Evolutionary conservation across 2,888 invertebrate species (phyloP).

Genomic region (Zonitis immaculata): DNA sequence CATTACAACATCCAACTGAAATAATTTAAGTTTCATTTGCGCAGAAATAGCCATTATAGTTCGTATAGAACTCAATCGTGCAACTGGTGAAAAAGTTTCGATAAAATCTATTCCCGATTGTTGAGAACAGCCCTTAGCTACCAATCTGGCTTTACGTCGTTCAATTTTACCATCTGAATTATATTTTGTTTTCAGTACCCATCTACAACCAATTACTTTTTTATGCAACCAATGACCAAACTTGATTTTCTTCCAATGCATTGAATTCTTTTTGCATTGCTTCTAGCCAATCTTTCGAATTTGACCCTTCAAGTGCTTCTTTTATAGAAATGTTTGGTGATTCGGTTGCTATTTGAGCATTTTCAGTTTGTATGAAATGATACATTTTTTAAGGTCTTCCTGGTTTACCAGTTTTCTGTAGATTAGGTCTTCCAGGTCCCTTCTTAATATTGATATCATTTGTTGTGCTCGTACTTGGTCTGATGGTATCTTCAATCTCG

Average conservation of each 20-base stretch:
- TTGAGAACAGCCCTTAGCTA: slow-evolving; percentile 32
- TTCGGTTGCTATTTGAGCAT: neutral
- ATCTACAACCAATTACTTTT: slow-evolving; percentile 22
- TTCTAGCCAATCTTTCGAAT: slow-evolving; percentile 15
- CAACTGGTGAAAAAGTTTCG: slow-evolving; percentile 33
- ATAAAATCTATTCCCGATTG: slow-evolving; percentile 28
- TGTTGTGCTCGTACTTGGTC: no score
- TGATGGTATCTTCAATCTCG: no score
- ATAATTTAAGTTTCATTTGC: slow-evolving; percentile 16
- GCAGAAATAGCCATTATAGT: slow-evolving; percentile 25
- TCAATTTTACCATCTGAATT: slow-evolving; percentile 23
- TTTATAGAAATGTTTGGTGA: neutral
- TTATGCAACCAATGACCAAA: slow-evolving; percentile 24
- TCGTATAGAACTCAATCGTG: slow-evolving; percentile 26
- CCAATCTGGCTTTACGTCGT: slow-evolving; percentile 29
- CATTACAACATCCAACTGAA: slow-evolving; percentile 22
- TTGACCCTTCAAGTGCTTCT: slow-evolving; percentile 11
- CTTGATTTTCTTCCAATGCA: slow-evolving; percentile 23
- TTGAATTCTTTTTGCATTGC: slow-evolving; percentile 23
- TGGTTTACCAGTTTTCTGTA: no score
- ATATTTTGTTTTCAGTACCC: slow-evolving; percentile 25
- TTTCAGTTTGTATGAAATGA: neutral
- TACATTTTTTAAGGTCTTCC: slow-evolving; percentile 9
- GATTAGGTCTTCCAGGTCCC: no score
- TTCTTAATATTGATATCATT: no score